Percentiles rank a stretch among this genome's conserved stretches.
Evolutionary conservation across 2,888 invertebrate genomes (phyloP).

Genomic region (Amblyjoppa proteus): DNA sequence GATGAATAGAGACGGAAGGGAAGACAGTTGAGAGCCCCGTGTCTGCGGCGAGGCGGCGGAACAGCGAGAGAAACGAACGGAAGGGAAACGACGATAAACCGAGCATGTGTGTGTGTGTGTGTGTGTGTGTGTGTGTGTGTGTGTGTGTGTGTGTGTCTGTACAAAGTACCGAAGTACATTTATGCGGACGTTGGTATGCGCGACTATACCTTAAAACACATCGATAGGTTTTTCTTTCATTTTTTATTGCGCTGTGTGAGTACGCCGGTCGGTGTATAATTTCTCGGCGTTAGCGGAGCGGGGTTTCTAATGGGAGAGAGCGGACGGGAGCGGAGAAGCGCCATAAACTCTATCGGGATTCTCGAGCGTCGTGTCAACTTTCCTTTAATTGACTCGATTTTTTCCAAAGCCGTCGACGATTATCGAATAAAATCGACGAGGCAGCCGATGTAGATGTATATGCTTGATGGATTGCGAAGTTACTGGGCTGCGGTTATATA

Average conservation of each 20-base stretch:
- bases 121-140: too few relatives aligned
- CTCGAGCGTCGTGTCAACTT: conserved; percentile 23
- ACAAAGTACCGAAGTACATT: conserved; percentile 16
- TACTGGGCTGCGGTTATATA: not conserved
- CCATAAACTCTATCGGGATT: conserved; percentile 15
- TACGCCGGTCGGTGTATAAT: conserved; percentile 56
- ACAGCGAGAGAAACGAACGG: conserved; percentile 35
- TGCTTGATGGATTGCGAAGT: not conserved
- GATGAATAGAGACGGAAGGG: conserved; percentile 49
- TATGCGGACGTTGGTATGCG: conserved; percentile 6
- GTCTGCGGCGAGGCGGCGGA: conserved; percentile 45
- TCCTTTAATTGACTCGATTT: conserved; percentile 33
- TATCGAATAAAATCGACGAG: conserved; percentile 12
- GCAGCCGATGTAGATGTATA: not conserved
- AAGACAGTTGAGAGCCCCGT: conserved; percentile 34
- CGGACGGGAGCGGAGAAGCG: not conserved
- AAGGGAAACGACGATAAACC: conserved; percentile 48
- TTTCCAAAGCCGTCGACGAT: conserved; percentile 15
- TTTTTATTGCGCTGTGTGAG: conserved; percentile 8
- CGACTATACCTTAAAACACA: not conserved
- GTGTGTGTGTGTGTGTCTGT: conserved; percentile 1
- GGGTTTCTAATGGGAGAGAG: conserved; percentile 53
- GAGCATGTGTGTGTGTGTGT: not conserved
- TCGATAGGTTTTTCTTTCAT: not conserved
- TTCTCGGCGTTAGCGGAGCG: conserved; percentile 47